Evolutionary conservation across 2,888 invertebrate species (phyloP).

Genomic region (Hermaeophaga mercurialis): DNA sequence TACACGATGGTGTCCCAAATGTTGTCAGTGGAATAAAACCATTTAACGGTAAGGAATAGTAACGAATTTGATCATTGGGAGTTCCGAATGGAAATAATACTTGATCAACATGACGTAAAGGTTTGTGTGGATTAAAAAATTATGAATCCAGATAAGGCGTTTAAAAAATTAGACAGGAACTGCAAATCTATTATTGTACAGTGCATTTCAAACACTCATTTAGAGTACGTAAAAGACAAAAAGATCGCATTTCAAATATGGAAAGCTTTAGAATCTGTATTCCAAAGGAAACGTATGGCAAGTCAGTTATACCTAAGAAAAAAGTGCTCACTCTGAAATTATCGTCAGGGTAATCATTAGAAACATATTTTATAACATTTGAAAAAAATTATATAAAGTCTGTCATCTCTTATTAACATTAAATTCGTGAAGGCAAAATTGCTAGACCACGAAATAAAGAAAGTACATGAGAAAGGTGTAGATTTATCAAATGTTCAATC

Average conservation of each 20-base stretch:
- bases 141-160: not conserved
- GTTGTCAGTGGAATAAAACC: no score
- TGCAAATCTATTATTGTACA: conserved; percentile 36
- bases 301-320: conserved; percentile 39
- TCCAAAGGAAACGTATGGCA: conserved; percentile 41
- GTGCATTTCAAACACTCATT: conserved; percentile 39
- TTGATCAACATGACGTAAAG: conserved; percentile 16
- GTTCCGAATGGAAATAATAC: conserved; percentile 16
- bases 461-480: not conserved
- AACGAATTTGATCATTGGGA: conserved; percentile 20
- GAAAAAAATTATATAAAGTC: not conserved
- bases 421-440: conserved; percentile 14
- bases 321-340: conserved; percentile 40
- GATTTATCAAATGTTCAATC: no score
- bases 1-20: no score
- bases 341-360: conserved; percentile 29
- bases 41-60: no score
- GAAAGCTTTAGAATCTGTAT: conserved; percentile 38
- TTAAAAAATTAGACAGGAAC: conserved; percentile 37
- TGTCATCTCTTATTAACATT: conserved; percentile 2
- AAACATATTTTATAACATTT: conserved; percentile 15
- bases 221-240: conserved; percentile 42
- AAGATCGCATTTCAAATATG: conserved; percentile 41
- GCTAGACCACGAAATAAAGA: conserved; percentile 16
- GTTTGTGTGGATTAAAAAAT: conserved; percentile 10